Base-by-base conservation (phyloP, 1,140 invertebrate genomes). In the Maconellicoccus hirsutus region DNA sequence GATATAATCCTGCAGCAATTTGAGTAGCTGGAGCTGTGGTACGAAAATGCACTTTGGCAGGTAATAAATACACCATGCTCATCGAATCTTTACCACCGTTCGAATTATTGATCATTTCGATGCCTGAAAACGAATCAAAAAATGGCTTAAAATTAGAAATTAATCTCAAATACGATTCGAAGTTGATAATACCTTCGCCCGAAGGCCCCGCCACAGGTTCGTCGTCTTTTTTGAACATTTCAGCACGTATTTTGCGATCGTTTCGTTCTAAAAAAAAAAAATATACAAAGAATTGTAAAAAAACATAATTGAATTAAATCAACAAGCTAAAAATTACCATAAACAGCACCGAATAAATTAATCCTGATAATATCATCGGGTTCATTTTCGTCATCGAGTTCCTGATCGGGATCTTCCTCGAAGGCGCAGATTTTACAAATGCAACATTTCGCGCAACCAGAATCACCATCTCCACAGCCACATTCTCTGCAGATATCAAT, bases 391-490 rank as follows among this genome's bases (percentile, higher is more conserved):
- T 80, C 81, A 66, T 66, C 61, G 4, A 66, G 21, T 23, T 79
- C 81, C 75, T 78, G 82, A 73, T 84, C 82, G 70, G 86, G 84
- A 73, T 83, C 83, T 72, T 84, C 84, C 76, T 90, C 87, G 27
- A 87, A 83, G 0, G 89, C 92, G 80, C 95, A 98, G 19, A 89
- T 85, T 69, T 91, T 81, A 79, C 96, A 98, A 33, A 91, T 89
- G 0, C 95, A 94, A 80, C 96, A 98, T 74, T 91, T 87, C 0
- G 88, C 84, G 78, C 96, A 98, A 0, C 95, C 94, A 52, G 92
- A 90, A 78, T 98, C 95, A 16, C 94, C 95, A 77, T 92, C 90
- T 16, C 95, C 95, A 83, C 96, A 98, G 1, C 92, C 93, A 82
- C 96, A 98, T 76, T 91, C 89, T 75, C 93, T 94, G 73, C 66